Evolutionary conservation across 2,888 invertebrate species (phyloP).

Genomic region (Leptogaster cylindrica): DNA sequence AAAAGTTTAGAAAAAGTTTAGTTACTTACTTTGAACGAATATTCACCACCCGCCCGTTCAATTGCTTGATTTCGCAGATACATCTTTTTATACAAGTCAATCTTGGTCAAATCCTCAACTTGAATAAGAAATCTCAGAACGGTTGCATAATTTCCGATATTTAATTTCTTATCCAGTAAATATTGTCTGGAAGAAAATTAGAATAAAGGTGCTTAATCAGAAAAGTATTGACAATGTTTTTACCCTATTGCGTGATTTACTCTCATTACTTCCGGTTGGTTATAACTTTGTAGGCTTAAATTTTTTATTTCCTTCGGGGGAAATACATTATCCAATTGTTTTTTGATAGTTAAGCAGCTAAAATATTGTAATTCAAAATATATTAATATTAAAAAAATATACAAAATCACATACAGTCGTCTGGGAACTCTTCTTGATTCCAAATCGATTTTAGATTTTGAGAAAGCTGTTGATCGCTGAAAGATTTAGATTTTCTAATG

Average conservation of each 20-base stretch:
- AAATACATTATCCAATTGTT: too few relatives aligned
- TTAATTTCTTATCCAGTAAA: slow-evolving; percentile 46
- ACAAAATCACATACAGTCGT: slow-evolving; percentile 29
- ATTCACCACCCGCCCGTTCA: slow-evolving; percentile 41
- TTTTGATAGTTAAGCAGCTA: too few relatives aligned
- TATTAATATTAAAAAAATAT: not conserved
- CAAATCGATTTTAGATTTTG: slow-evolving; percentile 34
- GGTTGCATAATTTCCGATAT: slow-evolving; percentile 49
- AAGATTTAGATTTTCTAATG: slow-evolving; percentile 23
- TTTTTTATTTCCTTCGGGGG: not conserved
- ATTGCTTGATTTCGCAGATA: slow-evolving; percentile 50
- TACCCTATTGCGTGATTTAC: not conserved
- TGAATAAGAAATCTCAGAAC: slow-evolving; percentile 53
- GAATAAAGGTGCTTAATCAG: not conserved
- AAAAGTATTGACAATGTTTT: slow-evolving; percentile 10
- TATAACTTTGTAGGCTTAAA: not conserved
- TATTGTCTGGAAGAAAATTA: slow-evolving; percentile 47
- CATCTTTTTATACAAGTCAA: slow-evolving; percentile 51
- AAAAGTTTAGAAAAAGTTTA: not conserved
- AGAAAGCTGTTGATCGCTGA: slow-evolving; percentile 44
- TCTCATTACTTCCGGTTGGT: not conserved
- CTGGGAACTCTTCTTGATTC: slow-evolving; percentile 34
- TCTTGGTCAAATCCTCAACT: slow-evolving; percentile 54
- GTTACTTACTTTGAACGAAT: slow-evolving; percentile 45
- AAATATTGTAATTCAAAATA: not conserved